These are phyloP conservation scores for Phataginus tetradactyla DNA, from an alignment of 2,797 vertebrate species.

Conservation along the genomic window DNA sequence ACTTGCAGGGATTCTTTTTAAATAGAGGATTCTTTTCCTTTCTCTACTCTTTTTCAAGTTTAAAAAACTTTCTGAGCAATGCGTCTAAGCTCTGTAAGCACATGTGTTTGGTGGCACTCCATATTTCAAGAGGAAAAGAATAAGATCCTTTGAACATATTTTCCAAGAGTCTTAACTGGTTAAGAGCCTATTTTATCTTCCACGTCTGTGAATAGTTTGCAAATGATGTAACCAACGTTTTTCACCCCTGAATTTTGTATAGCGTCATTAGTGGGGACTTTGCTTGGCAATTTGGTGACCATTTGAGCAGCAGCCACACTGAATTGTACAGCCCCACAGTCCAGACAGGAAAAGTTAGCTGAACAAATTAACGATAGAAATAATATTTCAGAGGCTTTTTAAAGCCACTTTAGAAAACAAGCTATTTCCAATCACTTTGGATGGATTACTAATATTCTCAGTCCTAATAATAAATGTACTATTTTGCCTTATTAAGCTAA, in stretches of 20 bases:
- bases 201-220: background rate
- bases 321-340: background rate
- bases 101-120: background rate
- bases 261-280: background rate
- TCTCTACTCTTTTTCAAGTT: background rate
- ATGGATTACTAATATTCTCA: constrained; percentile 28
- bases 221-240: background rate
- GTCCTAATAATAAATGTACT: background rate
- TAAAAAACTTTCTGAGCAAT: background rate
- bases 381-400: constrained; percentile 27
- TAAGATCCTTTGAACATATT: background rate
- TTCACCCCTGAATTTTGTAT: background rate
- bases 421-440: background rate
- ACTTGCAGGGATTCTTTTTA: constrained; percentile 20
- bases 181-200: constrained; percentile 37
- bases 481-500: background rate
- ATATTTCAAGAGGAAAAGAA: constrained; percentile 27
- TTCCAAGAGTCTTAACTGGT: constrained; percentile 30
- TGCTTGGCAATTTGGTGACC: background rate
- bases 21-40: constrained; percentile 4
- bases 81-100: background rate
- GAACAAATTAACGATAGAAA: constrained; percentile 28
- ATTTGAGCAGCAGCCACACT: background rate
- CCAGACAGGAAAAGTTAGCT: background rate
- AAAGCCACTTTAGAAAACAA: constrained; percentile 38